phyloP scores from a whole-genome alignment of 2,113 vertebrate genomes.

The Desmodus rotundus region DNA sequence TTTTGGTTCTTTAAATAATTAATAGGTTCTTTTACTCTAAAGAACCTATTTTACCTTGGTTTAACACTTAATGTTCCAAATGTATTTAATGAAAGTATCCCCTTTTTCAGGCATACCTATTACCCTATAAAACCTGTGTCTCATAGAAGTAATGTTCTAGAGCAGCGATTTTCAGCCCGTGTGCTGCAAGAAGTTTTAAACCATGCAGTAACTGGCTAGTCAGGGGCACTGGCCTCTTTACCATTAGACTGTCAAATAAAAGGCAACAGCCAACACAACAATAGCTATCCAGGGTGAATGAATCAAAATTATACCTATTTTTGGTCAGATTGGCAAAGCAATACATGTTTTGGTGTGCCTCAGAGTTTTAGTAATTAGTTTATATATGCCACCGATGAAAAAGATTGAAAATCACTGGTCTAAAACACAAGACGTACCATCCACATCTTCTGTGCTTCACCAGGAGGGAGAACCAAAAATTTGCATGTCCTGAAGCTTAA shows the following conservation, averaged over 20 bases:
- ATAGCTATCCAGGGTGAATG: background rate
- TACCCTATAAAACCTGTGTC: background rate
- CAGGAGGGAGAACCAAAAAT: background rate
- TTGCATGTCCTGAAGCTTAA: background rate
- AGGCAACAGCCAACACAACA: background rate
- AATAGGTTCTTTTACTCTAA: too few relatives aligned
- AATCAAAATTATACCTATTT: background rate
- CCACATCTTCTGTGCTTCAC: background rate
- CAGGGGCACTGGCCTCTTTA: background rate
- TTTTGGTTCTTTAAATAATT: too few relatives aligned
- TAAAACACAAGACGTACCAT: too few relatives aligned
- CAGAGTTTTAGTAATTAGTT: background rate
- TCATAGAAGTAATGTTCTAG: background rate
- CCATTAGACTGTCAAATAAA: background rate
- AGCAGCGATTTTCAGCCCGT: background rate
- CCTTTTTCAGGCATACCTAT: background rate
- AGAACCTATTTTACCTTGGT: background rate
- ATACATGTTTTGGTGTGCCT: background rate
- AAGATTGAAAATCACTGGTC: background rate
- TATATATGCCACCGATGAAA: background rate
- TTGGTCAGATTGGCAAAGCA: background rate
- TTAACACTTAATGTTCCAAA: background rate
- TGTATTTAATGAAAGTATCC: background rate
- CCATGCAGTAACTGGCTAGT: background rate
- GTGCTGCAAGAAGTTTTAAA: background rate